Evolutionary conservation across 2,888 invertebrate species (phyloP).

Genomic region (Torymus auratus): DNA sequence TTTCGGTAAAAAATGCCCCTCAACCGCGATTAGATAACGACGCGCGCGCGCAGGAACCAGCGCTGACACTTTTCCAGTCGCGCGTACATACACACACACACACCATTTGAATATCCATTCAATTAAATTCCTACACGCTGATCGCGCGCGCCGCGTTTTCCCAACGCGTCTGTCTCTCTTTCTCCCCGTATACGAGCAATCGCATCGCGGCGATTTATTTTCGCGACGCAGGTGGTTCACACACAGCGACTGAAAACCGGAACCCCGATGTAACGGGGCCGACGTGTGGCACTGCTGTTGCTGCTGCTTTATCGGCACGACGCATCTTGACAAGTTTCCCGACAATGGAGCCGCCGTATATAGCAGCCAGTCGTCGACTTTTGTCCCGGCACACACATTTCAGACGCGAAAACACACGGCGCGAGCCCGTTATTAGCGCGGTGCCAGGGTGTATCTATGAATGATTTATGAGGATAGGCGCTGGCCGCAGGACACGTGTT

Average conservation of each 20-base stretch:
- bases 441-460: slow-evolving; percentile 3
- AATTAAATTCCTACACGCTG: slow-evolving; percentile 24
- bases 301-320: slow-evolving; percentile 15
- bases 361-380: background rate
- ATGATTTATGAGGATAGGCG: slow-evolving; percentile 40
- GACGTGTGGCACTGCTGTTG: background rate
- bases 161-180: slow-evolving; percentile 1
- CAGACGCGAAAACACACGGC: background rate
- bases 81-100: no score
- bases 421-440: slow-evolving; percentile 23
- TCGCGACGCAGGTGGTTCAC: slow-evolving; percentile 27
- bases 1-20: background rate
- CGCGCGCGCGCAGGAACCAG: no score
- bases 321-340: slow-evolving; percentile 30
- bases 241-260: slow-evolving; percentile 32
- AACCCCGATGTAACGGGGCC: slow-evolving; percentile 10
- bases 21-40: slow-evolving; percentile 23
- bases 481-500: slow-evolving; percentile 24
- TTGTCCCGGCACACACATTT: background rate
- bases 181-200: background rate
- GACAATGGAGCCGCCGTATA: slow-evolving; percentile 9
- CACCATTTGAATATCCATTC: slow-evolving; percentile 39
- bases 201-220: slow-evolving; percentile 35
- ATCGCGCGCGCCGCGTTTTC: no score
- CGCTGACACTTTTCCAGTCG: background rate